These are phyloP conservation scores for Cyclophora albipunctata DNA, from an alignment of 2,888 invertebrate genomes.

Conservation along the genomic window DNA sequence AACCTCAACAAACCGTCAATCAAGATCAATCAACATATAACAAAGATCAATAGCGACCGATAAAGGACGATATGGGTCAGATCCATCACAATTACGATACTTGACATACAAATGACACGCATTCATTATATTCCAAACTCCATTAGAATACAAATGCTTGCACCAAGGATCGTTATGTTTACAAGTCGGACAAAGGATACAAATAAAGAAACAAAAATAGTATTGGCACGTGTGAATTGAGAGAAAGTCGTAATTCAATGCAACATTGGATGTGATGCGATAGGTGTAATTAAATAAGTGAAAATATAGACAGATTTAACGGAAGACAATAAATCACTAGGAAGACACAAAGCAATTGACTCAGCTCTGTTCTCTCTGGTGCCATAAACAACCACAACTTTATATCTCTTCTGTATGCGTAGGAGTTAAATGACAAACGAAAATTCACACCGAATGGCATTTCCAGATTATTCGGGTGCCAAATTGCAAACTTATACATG, in stretches of 20 bases:
- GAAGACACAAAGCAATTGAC: no score
- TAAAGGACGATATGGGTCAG: slow-evolving; percentile 32
- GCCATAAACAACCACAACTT: no score
- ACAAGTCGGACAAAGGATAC: slow-evolving; percentile 27
- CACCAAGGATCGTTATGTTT: slow-evolving; percentile 37
- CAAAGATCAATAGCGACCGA: slow-evolving; percentile 39
- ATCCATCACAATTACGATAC: slow-evolving; percentile 45
- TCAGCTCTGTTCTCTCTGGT: no score
- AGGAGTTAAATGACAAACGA: no score
- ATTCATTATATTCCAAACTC: slow-evolving; percentile 26
- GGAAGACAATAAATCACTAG: no score
- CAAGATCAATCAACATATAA: slow-evolving; percentile 20
- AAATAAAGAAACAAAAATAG: slow-evolving; percentile 31
- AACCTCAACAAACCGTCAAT: no score
- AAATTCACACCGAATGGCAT: no score
- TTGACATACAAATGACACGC: slow-evolving; percentile 33
- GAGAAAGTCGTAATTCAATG: slow-evolving; percentile 32
- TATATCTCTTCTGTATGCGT: no score
- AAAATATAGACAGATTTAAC: no score
- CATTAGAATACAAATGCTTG: slow-evolving; percentile 43
- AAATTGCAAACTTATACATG: no score
- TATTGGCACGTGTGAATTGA: slow-evolving; percentile 20
- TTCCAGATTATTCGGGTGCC: no score
- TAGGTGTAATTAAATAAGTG: no score
- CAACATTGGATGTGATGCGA: neutral